Conservation (phyloP, 2,113 vertebrate genomes). For the Ranitomeya variabilis region DNA sequence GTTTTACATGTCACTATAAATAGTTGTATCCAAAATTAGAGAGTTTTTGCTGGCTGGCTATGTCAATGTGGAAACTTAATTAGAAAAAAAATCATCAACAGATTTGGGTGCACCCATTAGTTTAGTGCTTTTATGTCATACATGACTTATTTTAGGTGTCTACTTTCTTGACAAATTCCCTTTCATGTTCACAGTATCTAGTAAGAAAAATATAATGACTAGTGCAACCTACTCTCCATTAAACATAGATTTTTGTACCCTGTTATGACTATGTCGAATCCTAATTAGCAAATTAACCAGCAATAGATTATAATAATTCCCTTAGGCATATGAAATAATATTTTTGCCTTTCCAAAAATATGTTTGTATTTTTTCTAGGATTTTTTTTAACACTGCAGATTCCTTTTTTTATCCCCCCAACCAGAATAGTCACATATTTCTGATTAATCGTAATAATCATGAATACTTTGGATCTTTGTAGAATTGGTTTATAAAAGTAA, state of each 20-base stretch:
- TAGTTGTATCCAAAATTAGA: too few species aligned
- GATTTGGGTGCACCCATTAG: too few species aligned
- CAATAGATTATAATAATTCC: background rate
- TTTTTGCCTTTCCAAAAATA: slow-evolving; percentile 3
- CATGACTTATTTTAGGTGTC: background rate
- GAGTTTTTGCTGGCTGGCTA: too few species aligned
- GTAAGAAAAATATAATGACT: background rate
- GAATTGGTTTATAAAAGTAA: slow-evolving; percentile 21
- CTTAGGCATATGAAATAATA: background rate
- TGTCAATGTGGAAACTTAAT: too few species aligned
- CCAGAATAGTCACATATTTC: background rate
- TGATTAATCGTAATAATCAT: slow-evolving; percentile 17
- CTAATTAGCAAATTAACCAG: background rate
- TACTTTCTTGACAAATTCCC: background rate
- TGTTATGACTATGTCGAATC: background rate
- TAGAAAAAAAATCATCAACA: too few species aligned
- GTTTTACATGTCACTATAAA: too few species aligned
- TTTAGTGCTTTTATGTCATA: background rate
- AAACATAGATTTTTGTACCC: background rate
- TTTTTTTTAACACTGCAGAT: background rate
- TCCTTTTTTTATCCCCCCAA: background rate
- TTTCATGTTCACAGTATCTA: too few species aligned
- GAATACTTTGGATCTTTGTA: background rate
- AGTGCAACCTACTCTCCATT: background rate
- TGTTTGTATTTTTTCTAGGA: background rate